Evolutionary conservation across 2,113 vertebrate species (phyloP).

Genomic region (Pygathrix nemaeus): DNA sequence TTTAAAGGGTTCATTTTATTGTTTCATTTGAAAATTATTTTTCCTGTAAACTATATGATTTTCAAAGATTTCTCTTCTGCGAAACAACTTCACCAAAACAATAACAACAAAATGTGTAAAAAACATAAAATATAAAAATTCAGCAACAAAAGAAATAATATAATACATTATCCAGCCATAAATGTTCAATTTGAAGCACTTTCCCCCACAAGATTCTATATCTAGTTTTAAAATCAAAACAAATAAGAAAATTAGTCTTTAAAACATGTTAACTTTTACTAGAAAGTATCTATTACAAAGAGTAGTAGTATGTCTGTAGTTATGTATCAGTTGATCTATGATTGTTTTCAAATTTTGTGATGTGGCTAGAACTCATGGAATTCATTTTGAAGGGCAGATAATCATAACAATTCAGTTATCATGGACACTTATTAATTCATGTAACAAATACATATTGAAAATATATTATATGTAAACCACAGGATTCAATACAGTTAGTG

Average conservation of each 20-base stretch:
- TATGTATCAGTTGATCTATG: neutral
- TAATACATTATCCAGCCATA: neutral
- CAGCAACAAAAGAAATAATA: conserved; percentile 17
- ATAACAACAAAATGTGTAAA: neutral
- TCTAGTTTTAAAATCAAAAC: conserved; percentile 32
- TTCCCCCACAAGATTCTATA: neutral
- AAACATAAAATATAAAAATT: conserved; percentile 9
- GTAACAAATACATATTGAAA: conserved; percentile 1
- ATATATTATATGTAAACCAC: neutral
- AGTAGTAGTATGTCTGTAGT: neutral
- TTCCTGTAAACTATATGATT: neutral
- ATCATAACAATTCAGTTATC: conserved; percentile 19
- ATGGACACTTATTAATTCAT: neutral
- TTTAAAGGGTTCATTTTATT: conserved; percentile 28
- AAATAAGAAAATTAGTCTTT: conserved; percentile 19
- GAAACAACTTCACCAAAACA: neutral
- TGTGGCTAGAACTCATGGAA: neutral
- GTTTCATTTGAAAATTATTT: conserved; percentile 57
- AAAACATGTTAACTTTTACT: neutral
- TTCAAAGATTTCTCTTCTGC: neutral
- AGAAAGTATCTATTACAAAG: neutral
- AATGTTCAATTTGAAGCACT: conserved; percentile 44
- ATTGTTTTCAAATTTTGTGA: conserved; percentile 18
- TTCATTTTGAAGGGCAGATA: conserved; percentile 23
- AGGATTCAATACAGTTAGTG: neutral